Evolutionary conservation across 2,888 invertebrate species (phyloP), one percentile per base, ranked within the genome.

Genomic region (Limnephilus rhombicus): DNA sequence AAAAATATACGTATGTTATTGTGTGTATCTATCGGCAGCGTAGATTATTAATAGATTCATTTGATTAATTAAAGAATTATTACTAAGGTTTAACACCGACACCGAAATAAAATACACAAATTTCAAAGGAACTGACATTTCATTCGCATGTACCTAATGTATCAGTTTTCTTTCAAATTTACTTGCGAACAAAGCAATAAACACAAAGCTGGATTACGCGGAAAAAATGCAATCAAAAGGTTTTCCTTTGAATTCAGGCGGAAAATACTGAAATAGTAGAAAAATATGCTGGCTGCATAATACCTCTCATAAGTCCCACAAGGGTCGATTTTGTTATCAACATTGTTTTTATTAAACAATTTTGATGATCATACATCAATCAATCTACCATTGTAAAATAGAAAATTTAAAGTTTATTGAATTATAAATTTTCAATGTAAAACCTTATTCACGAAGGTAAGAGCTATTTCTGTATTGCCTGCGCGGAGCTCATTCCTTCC

Each of bases 381-480:
- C n/a, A n/a, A 45, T 45, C 45, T 45, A 45, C 13, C 12, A 45
- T 45, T 45, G 11, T 12, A 45, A 12, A 45, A 45, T 0, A 45
- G 11, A 12, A 45, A 45, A 45, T 12, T 49, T 49, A 13, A 49
- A 83, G 45, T n/a, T 41, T 85, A 4, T 29, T 24, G 2, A 81
- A 7, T 29, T 81, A 81, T 29, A 81, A n/a, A 82, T 82, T 29
- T 29, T 13, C 24, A 37, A 24, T 85, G 18, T 37, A 12, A 45
- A 93, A 98, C 98, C 98, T 98, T 98, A 94, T 98, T 97, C 94
- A 98, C 97, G 95, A 98, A 98, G 94, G 96, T 96, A 90, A 98
- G 95, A 83, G 98, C 98, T 92, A 97, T 97, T 88, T 96, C 96
- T 93, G 97, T 96, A 94, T 98, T 97, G 90, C 98, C 98, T 94